Conservation (phyloP, 2,888 invertebrate genomes). For the Nomada hirtipes region DNA sequence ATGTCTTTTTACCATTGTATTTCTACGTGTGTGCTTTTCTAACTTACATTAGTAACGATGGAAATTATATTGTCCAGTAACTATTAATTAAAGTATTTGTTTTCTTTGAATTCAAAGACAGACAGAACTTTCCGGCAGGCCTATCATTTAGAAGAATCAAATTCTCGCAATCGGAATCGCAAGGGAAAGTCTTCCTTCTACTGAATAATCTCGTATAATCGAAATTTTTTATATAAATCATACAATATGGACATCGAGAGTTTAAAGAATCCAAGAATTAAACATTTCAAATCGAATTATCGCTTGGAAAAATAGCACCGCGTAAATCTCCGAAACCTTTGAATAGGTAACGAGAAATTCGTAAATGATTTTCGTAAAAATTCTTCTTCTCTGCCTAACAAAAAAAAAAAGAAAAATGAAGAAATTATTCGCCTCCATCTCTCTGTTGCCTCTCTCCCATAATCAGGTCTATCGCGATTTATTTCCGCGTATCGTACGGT, state of each 20-base stretch:
- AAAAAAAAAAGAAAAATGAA: too few relatives aligned
- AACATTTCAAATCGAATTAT: neutral
- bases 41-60: too few relatives aligned
- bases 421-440: neutral
- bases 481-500: conserved; percentile 43
- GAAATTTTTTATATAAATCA: too few relatives aligned
- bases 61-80: too few relatives aligned
- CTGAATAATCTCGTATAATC: too few relatives aligned
- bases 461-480: conserved; percentile 22
- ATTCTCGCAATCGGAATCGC: too few relatives aligned
- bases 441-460: conserved; percentile 2
- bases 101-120: too few relatives aligned
- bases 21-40: too few relatives aligned
- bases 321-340: neutral
- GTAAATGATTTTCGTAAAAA: neutral
- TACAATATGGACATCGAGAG: neutral
- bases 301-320: neutral
- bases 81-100: too few relatives aligned
- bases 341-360: too few relatives aligned
- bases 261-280: neutral
- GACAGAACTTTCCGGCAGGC: too few relatives aligned
- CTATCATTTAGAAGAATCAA: too few relatives aligned
- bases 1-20: neutral
- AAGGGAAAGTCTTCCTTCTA: neutral
- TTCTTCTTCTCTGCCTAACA: neutral